Conservation (phyloP, 2,797 vertebrate genomes). For the Smutsia temminckii region DNA sequence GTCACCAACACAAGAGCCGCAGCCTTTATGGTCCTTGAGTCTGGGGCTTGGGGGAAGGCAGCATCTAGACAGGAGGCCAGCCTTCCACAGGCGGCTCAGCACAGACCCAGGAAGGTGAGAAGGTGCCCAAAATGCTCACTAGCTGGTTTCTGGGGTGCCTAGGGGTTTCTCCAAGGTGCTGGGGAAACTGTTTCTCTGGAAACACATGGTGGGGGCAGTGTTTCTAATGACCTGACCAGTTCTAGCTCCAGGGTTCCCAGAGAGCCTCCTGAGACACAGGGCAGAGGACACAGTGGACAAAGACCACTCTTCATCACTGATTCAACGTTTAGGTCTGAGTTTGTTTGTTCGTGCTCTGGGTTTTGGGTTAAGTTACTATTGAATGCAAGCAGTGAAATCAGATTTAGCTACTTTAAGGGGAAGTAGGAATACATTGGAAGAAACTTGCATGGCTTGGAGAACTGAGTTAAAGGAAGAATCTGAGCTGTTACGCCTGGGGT, state of each 20-base stretch:
- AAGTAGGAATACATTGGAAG: background rate
- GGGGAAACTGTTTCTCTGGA: background rate
- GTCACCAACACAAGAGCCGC: background rate
- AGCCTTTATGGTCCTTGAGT: background rate
- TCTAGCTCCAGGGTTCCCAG: background rate
- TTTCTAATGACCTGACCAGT: background rate
- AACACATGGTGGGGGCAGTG: background rate
- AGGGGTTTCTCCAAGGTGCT: background rate
- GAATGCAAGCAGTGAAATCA: background rate
- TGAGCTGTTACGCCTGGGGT: background rate
- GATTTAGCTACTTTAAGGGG: background rate
- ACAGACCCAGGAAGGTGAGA: rapidly evolving
- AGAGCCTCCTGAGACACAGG: background rate
- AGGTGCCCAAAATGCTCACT: background rate
- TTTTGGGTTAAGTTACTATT: background rate
- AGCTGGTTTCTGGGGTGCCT: background rate
- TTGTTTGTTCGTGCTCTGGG: background rate
- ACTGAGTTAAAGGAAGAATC: background rate
- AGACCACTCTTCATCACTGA: background rate
- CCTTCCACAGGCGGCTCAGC: background rate
- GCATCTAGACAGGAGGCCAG: background rate
- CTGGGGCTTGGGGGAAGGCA: background rate
- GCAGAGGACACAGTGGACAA: background rate
- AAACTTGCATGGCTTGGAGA: background rate
- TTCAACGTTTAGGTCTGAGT: background rate